Base-by-base conservation (phyloP, 2,888 invertebrate species). In the Busseola fusca region DNA sequence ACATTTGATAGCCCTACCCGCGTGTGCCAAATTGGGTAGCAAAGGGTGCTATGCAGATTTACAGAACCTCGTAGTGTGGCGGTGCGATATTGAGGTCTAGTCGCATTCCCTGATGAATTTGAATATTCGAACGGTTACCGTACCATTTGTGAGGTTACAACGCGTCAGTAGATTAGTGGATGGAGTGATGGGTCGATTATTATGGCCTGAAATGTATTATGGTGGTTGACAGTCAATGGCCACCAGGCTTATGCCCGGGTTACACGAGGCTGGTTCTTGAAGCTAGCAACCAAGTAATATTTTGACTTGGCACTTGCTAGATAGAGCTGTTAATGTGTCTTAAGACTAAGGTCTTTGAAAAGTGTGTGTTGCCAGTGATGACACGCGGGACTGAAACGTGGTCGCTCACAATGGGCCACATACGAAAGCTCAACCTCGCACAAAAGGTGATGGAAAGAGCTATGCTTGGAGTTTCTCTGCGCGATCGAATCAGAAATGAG, bases 1-100 rank as follows among this genome's bases (percentile, higher is more conserved):
- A 65, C 68, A 72, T 76, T 78, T 73, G 80, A 64, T 48, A 75
- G 74, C 83, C 77, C 83, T 84, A 74, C 45, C 70, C 64, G 71
- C 62, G 73, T 71, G 69, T 66, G 78, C 75, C 72, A 81, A 85
- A 86, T 86, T 86, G 79, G 72, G 71, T 81, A 74, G 75, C 74
- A 83, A 84, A 83, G 79, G 83, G 65, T 74, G 74, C 76, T 78
- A 80, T 85, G 80, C 79, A 79, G 82, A 84, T 86, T 84, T 80
- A 76, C 57, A 72, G 74, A 64, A 52, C 72, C 64, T 57, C 59
- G 57, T 64, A 70, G 71, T 78, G 69, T 72, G 79, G 74, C 56
- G 76, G 74, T 62, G 74, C 64, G 80, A 79, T 85, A 85, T 83
- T 84, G 80, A 73, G 74, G 75, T 68, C 60, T 52, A 65, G 42